Conservation (phyloP, 1,140 invertebrate species). For the Prorops nasuta region DNA sequence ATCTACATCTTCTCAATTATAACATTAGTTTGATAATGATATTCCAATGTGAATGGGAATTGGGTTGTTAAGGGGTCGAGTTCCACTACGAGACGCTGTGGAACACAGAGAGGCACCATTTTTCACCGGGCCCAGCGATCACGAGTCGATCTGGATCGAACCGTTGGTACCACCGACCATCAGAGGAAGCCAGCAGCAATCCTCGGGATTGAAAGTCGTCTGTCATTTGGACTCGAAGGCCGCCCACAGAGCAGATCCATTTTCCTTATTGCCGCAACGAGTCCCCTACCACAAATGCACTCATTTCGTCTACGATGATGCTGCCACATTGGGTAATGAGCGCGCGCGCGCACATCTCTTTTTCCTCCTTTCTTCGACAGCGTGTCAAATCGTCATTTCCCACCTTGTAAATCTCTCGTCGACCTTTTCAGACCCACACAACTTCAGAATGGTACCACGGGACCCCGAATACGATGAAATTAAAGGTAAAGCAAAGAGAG, state of each 20-base stretch:
- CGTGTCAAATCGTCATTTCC: too few relatives aligned
- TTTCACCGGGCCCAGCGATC: slow-evolving; percentile 32
- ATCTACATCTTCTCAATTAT: neutral
- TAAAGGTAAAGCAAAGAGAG: slow-evolving; percentile 48
- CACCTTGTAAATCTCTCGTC: neutral
- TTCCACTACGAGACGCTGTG: slow-evolving; percentile 66
- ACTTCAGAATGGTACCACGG: slow-evolving; percentile 60
- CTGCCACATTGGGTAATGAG: slow-evolving; percentile 60
- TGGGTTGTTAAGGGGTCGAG: slow-evolving; percentile 9
- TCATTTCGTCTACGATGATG: slow-evolving; percentile 78
- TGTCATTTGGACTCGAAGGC: slow-evolving; percentile 71
- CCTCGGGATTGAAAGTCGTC: slow-evolving; percentile 53
- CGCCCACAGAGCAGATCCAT: slow-evolving; percentile 65
- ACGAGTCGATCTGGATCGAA: slow-evolving; percentile 51
- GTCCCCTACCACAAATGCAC: slow-evolving; percentile 74
- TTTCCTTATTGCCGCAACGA: slow-evolving; percentile 65
- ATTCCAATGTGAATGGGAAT: neutral
- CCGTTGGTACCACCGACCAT: slow-evolving; percentile 45
- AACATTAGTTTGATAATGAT: neutral
- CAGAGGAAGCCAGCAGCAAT: slow-evolving; percentile 31
- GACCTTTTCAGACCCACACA: slow-evolving; percentile 61
- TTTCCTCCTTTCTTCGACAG: too few relatives aligned
- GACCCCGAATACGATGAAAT: slow-evolving; percentile 60
- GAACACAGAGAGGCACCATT: slow-evolving; percentile 62
- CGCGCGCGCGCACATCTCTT: too few relatives aligned